Percentiles rank a stretch among this genome's conserved stretches.
phyloP scores from a whole-genome alignment of 1,140 invertebrate species.

The Asobara japonica region DNA sequence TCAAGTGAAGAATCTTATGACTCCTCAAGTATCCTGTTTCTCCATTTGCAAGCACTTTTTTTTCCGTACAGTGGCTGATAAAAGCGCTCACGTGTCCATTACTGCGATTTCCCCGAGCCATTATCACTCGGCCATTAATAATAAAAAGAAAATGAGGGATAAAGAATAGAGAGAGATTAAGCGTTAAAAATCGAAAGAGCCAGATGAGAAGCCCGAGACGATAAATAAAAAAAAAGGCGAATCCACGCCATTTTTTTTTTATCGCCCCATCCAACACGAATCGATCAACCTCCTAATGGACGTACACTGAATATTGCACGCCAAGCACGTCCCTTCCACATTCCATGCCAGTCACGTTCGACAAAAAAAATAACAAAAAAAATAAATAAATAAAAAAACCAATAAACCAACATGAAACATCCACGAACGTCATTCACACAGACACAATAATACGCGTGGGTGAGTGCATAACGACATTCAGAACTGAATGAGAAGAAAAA shows the following conservation, averaged over 20 bases:
- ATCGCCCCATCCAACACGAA: conserved; percentile 14
- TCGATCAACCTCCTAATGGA: conserved; percentile 30
- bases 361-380: conserved; percentile 25
- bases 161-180: too few species aligned
- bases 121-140: too few species aligned
- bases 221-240: conserved; percentile 1
- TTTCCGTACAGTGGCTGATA: too few species aligned
- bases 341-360: conserved; percentile 37
- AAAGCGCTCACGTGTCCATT: too few species aligned
- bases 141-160: too few species aligned
- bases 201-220: neutral
- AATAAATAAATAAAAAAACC: conserved; percentile 2
- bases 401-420: too few species aligned
- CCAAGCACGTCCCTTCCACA: conserved; percentile 36
- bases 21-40: too few species aligned
- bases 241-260: neutral
- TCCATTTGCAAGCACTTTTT: too few species aligned
- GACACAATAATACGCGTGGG: neutral
- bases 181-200: neutral
- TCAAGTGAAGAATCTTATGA: too few species aligned
- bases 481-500: conserved; percentile 1
- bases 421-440: conserved; percentile 30
- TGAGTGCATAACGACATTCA: conserved; percentile 21
- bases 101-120: too few species aligned
- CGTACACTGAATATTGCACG: conserved; percentile 32